Base-by-base conservation (phyloP, 2,888 invertebrate genomes). In the Gandaritis pyraliata region DNA sequence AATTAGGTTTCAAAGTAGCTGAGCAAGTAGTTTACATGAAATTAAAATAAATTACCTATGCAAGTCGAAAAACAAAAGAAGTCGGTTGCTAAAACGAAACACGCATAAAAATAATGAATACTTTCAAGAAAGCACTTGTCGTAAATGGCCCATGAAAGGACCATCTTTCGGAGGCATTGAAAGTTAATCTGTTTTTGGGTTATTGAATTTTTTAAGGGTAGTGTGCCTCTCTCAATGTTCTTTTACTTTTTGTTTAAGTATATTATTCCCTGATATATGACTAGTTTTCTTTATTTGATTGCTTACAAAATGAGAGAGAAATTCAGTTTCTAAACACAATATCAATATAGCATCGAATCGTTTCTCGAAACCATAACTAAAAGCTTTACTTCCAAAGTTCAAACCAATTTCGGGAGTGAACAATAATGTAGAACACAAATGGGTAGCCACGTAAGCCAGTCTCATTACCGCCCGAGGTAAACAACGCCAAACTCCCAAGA, bases 381-480 rank as follows among this genome's bases (percentile, higher is more conserved):
- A 46, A 18, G 46, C 46, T 53, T 53, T 39, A 18, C 48, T 13
- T 36, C 13, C 29, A 39, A 51, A 61, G 52, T 57, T 61, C 36
- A 11, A 63, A 63, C 41, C 58, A 54, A 63, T 58, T 55, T 58
- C 47, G 16, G 18, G 58, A 30, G 45, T 41, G 57, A 50, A 50
- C 58, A 54, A 61, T 49, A 57, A 43, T 51, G 58, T 50, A 49
- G 30, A 54, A 51, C 53, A 58, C 53, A 63, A 62, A 47, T 50
- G 50, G 50, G 59, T 45, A 45, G 43, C 53, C 48, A 39, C 54
- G 49, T 58, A 65, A 77, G 33, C 48, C 30, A 47, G 66, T 36
- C 71, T 74, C 52, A 51, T 65, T 61, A 58, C 58, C 36, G 49
- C 48, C 43, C 15, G 46, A n/a, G 41, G 52, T 33, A 52, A 54